Base-by-base conservation (phyloP, 2,888 invertebrate species). In the Lysandra bellargus region DNA sequence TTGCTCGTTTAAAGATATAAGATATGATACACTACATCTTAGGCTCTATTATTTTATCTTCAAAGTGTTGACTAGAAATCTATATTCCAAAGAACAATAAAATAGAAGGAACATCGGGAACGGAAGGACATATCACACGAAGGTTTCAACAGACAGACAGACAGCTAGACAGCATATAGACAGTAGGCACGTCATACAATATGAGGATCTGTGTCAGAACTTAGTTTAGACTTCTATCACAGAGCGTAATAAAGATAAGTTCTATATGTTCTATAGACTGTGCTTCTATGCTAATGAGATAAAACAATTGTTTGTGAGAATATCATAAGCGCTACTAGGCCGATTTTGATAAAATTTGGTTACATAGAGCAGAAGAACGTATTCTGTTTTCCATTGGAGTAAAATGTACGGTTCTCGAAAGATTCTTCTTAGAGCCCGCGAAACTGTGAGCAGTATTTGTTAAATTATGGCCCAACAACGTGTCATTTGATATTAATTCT, bases 51-150 rank as follows among this genome's bases (percentile, higher is more conserved):
- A 9, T 49, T 3, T 1, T 57, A 0, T 17, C 17, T 57, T 17
- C 44, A 49, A 49, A 49, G 49, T 17, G 6, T 23, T 61, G 7
- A 23, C 23, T 23, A 23, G 23, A 23, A 69, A 30, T 14, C 30
- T 69, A 30, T 30, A 69, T 69, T 33, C 33, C 23, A 9, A 69
- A 33, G 69, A 69, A 69, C 69, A 69, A 69, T 69, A 69, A 14
- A 17, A 33, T 4, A 5, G 69, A 1, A 14, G 14, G 33, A 17
- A 33, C 14, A 33, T 69, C 1, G 69, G 69, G 69, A 69, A 69
- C 69, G 33, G 69, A 69, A 69, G 33, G 69, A 69, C 69, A 12
- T 69, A 37, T 69, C 64, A 12, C 12, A 30, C 4, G 64, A 33
- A 4, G 30, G 23, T 12, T 9, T 14, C 33, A 5, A 14, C 33